Base-by-base conservation (phyloP, 2,797 vertebrate species). In the Hoplostethus mediterraneus region DNA sequence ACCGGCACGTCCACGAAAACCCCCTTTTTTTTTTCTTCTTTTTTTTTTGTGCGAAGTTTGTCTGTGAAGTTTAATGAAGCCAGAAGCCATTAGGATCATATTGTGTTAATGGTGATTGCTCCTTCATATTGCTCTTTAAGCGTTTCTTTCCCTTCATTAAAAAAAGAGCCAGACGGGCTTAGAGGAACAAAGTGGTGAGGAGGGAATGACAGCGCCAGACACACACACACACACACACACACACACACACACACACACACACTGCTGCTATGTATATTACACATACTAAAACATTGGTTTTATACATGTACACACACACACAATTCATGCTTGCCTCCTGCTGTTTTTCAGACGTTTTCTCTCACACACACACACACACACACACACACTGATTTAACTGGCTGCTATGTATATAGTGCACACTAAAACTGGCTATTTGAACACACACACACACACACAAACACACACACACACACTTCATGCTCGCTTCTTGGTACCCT, bases 71-170 rank as follows among this genome's bases (percentile, higher is more conserved):
- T 83, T 81, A 91, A 87, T 83, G 74, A 88, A 84, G 86, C 84
- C 67, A 81, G 73, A 84, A 84, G 25, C 67, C 74, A 83, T 89
- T 77, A 87, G 71, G 65, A 83, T 86, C 83, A 81, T 80, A 80
- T 84, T 85, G 82, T 79, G 63, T 78, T 85, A 82, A 87, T 86
- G 84, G 71, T 84, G 81, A 89, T 82, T 79, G 75, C 73, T 72
- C 1, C 40, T 55, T 82, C 72, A 45, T 73, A 83, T 87, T 81
- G 82, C 83, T 81, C 85, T 86, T 78, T 81, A 88, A 89, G 83
- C 88, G 84, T 85, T 90, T 80, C 75, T 89, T 89, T 90, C 81
- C 70, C 8, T 82, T 83, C 87, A 86, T 87, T 90, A 89, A 84
- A 89, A 86, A 21, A 21, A 21, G 21, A 79, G 53, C 81, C 82